Evolutionary conservation across 2,113 vertebrate species (phyloP).

Genomic region (Craseonycteris thonglongyai): DNA sequence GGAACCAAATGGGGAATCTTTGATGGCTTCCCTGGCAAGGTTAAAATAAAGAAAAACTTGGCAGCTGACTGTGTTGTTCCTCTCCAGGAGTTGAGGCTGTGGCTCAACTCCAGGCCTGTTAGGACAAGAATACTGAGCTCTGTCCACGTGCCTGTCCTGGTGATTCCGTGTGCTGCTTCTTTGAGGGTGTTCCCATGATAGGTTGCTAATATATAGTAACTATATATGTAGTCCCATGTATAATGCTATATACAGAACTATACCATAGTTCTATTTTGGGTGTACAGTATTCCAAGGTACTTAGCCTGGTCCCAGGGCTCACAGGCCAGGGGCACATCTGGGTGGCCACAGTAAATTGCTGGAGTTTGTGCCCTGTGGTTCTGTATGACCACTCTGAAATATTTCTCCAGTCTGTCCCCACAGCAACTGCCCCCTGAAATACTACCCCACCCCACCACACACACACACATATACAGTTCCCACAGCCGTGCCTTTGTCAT

Average conservation of each 20-base stretch:
- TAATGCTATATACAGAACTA: too few species aligned
- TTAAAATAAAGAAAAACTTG: neutral
- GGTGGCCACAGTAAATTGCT: too few species aligned
- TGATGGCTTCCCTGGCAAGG: neutral
- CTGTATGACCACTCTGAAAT: neutral
- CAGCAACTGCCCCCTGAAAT: neutral
- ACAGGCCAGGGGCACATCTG: neutral
- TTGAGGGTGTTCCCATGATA: neutral
- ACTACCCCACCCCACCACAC: neutral
- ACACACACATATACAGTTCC: neutral
- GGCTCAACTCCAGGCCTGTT: neutral
- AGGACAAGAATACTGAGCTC: neutral
- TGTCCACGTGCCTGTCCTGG: neutral
- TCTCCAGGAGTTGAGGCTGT: too few species aligned
- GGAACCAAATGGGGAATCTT: neutral
- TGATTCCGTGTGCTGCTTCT: neutral
- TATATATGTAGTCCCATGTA: too few species aligned
- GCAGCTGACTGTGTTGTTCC: neutral
- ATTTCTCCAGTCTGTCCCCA: neutral
- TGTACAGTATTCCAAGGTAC: neutral
- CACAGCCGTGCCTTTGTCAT: neutral
- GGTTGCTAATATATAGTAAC: neutral
- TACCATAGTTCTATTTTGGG: neutral
- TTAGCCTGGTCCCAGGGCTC: neutral
- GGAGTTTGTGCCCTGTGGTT: neutral